Evolutionary conservation across 2,888 invertebrate species (phyloP).

Genomic region (Clepsis dumicolana): DNA sequence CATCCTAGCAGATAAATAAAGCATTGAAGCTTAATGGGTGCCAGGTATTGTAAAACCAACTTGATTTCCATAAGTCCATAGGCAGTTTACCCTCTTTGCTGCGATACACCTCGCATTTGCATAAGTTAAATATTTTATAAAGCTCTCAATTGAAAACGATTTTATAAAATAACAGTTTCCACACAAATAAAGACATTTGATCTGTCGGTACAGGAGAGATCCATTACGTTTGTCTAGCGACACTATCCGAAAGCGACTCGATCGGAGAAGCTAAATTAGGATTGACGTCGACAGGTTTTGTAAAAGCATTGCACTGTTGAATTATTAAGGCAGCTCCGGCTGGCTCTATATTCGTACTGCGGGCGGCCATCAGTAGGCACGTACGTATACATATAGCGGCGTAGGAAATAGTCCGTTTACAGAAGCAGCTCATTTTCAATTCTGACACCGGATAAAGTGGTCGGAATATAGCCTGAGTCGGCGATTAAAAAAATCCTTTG

Average conservation of each 20-base stretch:
- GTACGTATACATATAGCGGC: slow-evolving; percentile 51
- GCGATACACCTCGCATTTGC: not conserved
- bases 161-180: slow-evolving; percentile 13
- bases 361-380: slow-evolving; percentile 64
- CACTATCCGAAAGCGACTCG: slow-evolving; percentile 81
- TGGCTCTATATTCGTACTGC: slow-evolving; percentile 80
- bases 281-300: slow-evolving; percentile 86
- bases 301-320: slow-evolving; percentile 87
- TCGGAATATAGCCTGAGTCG: slow-evolving; percentile 66
- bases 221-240: slow-evolving; percentile 83
- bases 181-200: slow-evolving; percentile 26
- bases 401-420: slow-evolving; percentile 73
- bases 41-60: slow-evolving; percentile 18
- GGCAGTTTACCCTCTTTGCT: slow-evolving; percentile 13
- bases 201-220: slow-evolving; percentile 73
- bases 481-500: slow-evolving; percentile 60
- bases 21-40: not conserved
- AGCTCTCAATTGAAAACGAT: slow-evolving; percentile 15
- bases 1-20: not conserved
- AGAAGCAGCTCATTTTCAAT: slow-evolving; percentile 79
- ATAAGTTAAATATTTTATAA: slow-evolving; percentile 19
- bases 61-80: not conserved
- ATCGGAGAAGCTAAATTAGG: slow-evolving; percentile 82
- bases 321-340: slow-evolving; percentile 83
- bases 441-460: slow-evolving; percentile 82